A percentile compares a stretch with the other conserved stretches of the same genome.
Evolutionary conservation across 2,888 invertebrate species (phyloP).

Genomic region (Hirtodrosophila alboralis): DNA sequence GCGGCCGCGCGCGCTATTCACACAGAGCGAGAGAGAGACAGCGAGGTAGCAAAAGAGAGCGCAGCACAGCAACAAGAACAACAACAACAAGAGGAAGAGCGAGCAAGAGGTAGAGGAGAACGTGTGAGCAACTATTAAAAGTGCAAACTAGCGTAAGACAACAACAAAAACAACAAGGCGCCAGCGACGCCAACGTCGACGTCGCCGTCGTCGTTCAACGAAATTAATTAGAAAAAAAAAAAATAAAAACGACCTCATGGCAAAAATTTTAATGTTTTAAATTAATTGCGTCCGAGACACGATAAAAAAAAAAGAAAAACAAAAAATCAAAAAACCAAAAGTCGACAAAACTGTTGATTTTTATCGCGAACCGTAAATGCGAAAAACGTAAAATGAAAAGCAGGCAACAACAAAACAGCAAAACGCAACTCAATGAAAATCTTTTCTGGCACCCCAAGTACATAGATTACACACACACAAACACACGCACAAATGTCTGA

Average conservation of each 20-base stretch:
- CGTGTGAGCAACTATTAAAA: constrained; percentile 43
- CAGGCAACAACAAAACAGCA: constrained; percentile 29
- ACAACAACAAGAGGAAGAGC: too few species aligned
- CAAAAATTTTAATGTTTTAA: constrained; percentile 68
- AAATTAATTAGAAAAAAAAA: constrained; percentile 47
- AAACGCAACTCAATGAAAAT: constrained; percentile 64
- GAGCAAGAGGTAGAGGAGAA: constrained; percentile 27
- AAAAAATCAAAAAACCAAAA: constrained; percentile 12
- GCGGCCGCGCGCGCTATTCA: too few species aligned
- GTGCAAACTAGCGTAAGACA: constrained; percentile 64
- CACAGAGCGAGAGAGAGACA: constrained; percentile 8
- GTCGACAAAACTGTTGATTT: constrained; percentile 71
- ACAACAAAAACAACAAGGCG: constrained; percentile 23
- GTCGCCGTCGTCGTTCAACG: constrained; percentile 17
- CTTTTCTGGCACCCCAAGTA: constrained; percentile 49
- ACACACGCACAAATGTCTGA: neutral
- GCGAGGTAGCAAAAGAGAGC: constrained; percentile 11
- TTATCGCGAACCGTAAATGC: constrained; percentile 59
- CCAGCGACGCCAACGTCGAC: constrained; percentile 7
- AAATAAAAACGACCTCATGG: constrained; percentile 45
- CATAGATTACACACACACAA: constrained; percentile 16
- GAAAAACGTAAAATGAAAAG: constrained; percentile 40
- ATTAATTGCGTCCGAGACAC: constrained; percentile 60
- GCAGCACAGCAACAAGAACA: constrained; percentile 12
- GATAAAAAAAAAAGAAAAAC: constrained; percentile 43